Evolutionary conservation across 2,113 vertebrate species (phyloP).

Genomic region (Ctenomys sociabilis): DNA sequence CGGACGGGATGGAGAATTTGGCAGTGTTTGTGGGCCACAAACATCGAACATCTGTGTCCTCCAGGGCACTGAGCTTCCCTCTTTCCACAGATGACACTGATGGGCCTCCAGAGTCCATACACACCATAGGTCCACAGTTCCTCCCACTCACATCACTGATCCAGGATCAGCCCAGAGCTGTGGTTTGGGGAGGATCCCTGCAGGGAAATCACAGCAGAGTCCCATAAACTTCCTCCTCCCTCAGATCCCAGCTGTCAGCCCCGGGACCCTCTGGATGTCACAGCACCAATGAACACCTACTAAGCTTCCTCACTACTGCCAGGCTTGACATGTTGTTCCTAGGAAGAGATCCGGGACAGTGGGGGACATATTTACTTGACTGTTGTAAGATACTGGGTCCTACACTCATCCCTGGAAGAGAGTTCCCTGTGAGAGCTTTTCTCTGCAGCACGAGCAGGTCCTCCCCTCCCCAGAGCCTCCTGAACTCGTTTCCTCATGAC

Average conservation of each 20-base stretch:
- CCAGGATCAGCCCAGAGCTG: background rate
- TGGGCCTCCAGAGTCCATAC: background rate
- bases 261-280: rapidly evolving
- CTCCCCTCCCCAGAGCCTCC: too few relatives aligned
- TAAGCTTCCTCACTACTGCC: rapidly evolving
- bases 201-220: too few relatives aligned
- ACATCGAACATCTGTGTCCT: too few relatives aligned
- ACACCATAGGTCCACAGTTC: background rate
- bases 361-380: background rate
- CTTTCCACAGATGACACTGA: background rate
- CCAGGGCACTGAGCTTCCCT: background rate
- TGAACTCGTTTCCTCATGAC: too few relatives aligned
- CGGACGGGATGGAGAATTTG: background rate
- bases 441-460: background rate
- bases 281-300: rapidly evolving
- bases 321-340: rapidly evolving
- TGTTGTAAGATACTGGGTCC: background rate
- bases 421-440: background rate
- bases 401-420: conserved; percentile 5
- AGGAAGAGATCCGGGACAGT: background rate
- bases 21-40: background rate
- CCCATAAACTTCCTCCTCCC: background rate
- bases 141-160: background rate
- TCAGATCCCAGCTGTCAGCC: background rate
- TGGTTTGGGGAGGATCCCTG: background rate